Evolutionary conservation across 2,888 invertebrate species (phyloP), one percentile per base, ranked within the genome.

Genomic region (Pseudococcus viburni): DNA sequence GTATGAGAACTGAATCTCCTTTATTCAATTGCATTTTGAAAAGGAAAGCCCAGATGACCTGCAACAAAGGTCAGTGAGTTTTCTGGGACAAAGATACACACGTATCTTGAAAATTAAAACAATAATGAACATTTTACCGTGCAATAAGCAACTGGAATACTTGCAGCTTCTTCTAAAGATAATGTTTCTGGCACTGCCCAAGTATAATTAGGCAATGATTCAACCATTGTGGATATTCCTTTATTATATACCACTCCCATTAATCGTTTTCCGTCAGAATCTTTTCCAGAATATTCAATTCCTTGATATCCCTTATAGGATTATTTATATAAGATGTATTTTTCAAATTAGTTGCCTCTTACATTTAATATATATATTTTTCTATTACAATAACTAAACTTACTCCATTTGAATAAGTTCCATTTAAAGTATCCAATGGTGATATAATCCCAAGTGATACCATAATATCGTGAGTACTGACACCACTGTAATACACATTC

Each of bases 381-480:
- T 42, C 9, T 42, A 42, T 9, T 7, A 6, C 42, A 42, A 9
- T 7, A 42, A 90, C n/a, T n/a, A n/a, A n/a, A n/a, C 94, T 94
- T 89, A 94, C 94, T 90, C 96, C 94, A 15, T 93, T 92, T 33
- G 94, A 91, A n/a, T 95, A 93, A 0, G 93, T 93, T 42, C 93
- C 93, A 0, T 68, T 6, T 11, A 26, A 68, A 68, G 26, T 17
- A 3, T 15, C 42, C 42, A 42, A 42, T 17, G 33, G 33, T 7
- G 46, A 15, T 9, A 96, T 95, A 91, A 97, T 97, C 1, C 98
- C 98, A 0, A 96, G 96, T 0, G 98, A 97, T 0, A 97, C 93
- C 99, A 99, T 98, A 0, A 99, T 93, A 91, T 99, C 99, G 91
- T 97, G 95, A 94, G 98, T 99, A 92, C 99, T 99, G 15, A 99